These are phyloP conservation scores for Orycteropus afer DNA, from an alignment of 2,113 vertebrate species.

Conservation along the genomic window DNA sequence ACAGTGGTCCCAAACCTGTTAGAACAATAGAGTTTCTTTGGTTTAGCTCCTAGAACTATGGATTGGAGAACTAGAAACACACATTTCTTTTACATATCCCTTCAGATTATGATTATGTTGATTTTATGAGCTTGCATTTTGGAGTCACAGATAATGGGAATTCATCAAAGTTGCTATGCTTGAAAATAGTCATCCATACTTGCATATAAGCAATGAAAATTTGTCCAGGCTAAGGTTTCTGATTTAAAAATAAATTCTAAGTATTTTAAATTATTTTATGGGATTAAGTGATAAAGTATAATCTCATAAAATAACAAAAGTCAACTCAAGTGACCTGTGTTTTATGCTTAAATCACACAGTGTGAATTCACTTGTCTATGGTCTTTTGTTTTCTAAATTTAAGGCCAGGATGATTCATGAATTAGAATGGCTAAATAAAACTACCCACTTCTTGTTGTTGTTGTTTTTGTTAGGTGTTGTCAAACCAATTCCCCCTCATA, in stretches of 20 bases:
- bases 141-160: not conserved
- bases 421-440: not conserved
- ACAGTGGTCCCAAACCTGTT: not conserved
- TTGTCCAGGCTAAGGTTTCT: not conserved
- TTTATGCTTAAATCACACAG: not conserved
- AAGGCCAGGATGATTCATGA: not conserved
- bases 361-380: not conserved
- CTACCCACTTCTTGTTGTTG: not conserved
- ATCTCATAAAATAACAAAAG: not conserved
- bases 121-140: not conserved
- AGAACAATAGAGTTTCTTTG: not conserved
- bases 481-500: too few species aligned
- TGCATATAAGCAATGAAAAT: not conserved
- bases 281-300: not conserved
- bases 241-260: slow-evolving; percentile 24
- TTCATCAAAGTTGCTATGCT: not conserved
- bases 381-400: not conserved
- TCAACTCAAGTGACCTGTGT: not conserved
- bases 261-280: not conserved
- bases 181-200: not conserved
- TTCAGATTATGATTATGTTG: not conserved
- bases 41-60: not conserved
- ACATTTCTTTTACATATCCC: not conserved
- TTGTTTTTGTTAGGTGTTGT: too few species aligned
- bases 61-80: not conserved